Evolutionary conservation across 2,113 vertebrate species (phyloP).

Genomic region (Rhinichthys klamathensis): DNA sequence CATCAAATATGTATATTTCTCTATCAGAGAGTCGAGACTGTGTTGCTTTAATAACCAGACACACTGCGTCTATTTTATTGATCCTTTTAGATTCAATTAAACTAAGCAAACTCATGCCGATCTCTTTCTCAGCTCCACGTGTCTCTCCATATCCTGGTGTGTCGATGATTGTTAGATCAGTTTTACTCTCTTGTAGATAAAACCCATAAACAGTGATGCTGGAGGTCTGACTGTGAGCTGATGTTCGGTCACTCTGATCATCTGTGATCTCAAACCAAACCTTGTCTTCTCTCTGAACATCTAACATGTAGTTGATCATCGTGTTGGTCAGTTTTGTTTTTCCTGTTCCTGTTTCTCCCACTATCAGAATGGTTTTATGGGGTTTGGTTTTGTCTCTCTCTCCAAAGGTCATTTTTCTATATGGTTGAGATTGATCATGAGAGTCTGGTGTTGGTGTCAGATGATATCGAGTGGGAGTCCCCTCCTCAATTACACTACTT

Average conservation of each 20-base stretch:
- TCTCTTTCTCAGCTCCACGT: too few species aligned
- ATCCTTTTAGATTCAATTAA: too few species aligned
- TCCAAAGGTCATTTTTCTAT: neutral
- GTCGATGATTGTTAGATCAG: too few species aligned
- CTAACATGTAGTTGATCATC: constrained; percentile 57
- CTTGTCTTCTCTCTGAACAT: constrained; percentile 44
- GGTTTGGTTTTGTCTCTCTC: neutral
- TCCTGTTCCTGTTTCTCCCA: constrained; percentile 36
- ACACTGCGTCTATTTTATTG: rapidly evolving
- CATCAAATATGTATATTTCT: too few species aligned
- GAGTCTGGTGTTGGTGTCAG: neutral
- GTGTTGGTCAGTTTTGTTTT: too few species aligned
- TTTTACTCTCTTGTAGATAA: neutral
- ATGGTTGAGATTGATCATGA: neutral
- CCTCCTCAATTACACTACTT: neutral
- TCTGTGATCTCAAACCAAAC: constrained; percentile 29
- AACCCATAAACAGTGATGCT: neutral
- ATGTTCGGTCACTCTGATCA: neutral
- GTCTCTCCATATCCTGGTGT: too few species aligned
- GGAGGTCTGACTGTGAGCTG: neutral
- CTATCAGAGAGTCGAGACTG: too few species aligned
- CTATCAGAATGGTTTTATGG: constrained; percentile 51
- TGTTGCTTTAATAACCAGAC: too few species aligned
- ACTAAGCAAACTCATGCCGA: rapidly evolving
- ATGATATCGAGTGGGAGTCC: neutral